Evolutionary conservation across 2,888 invertebrate species (phyloP).

Genomic region (Hydropsyche betteni): DNA sequence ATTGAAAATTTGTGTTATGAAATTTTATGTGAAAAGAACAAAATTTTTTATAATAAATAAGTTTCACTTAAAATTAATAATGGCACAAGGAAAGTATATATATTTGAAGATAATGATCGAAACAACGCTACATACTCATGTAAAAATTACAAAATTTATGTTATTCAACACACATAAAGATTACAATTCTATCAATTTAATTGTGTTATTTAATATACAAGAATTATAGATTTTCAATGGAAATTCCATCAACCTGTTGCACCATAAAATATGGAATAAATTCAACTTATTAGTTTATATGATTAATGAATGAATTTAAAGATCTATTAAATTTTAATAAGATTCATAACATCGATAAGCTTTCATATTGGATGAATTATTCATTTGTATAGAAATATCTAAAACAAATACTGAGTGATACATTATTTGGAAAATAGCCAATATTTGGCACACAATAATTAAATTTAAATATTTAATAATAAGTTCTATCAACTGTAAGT

Average conservation of each 20-base stretch:
- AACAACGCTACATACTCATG: neutral
- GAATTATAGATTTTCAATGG: too few species aligned
- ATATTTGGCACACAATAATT: constrained; percentile 8
- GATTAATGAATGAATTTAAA: constrained; percentile 1
- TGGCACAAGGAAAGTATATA: constrained; percentile 15
- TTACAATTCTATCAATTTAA: neutral
- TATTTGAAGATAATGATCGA: neutral
- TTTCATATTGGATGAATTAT: neutral
- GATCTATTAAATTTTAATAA: constrained; percentile 13
- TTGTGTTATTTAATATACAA: too few species aligned
- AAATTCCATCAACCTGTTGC: too few species aligned
- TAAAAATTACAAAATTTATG: neutral
- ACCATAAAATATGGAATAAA: constrained; percentile 1
- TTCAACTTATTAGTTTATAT: neutral
- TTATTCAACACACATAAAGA: neutral
- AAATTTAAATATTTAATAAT: too few species aligned
- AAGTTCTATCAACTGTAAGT: too few species aligned
- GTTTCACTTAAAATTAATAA: constrained; percentile 16
- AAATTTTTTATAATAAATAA: neutral
- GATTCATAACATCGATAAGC: constrained; percentile 13
- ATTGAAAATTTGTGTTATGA: too few species aligned
- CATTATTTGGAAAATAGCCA: neutral
- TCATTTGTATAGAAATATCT: too few species aligned
- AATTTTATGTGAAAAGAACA: neutral
- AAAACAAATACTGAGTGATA: too few species aligned